Conservation (phyloP, 2,113 vertebrate genomes). For the Cinclus mexicanus region DNA sequence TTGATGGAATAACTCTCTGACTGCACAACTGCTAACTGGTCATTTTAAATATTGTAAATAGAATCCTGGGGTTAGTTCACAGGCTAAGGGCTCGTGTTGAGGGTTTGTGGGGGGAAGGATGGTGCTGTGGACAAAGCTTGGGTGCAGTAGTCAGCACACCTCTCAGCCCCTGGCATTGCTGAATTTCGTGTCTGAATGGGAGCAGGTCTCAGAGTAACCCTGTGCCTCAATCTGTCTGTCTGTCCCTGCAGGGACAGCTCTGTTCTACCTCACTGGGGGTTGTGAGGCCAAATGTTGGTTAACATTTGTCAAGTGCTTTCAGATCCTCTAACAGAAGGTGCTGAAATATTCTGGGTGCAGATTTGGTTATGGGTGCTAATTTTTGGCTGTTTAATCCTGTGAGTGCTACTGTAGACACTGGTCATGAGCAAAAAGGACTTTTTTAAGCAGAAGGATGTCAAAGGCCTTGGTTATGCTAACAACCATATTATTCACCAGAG, state of each 20-base stretch:
- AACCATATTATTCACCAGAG: not conserved
- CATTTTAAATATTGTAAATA: not conserved
- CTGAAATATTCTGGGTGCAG: constrained; percentile 34
- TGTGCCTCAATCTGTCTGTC: constrained; percentile 66
- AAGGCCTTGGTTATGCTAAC: not conserved
- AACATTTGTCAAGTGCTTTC: constrained; percentile 43
- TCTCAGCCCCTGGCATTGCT: constrained; percentile 14
- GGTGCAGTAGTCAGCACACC: not conserved
- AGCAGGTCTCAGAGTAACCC: constrained; percentile 69
- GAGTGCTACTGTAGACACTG: not conserved
- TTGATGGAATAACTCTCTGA: not conserved
- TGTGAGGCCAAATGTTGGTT: constrained; percentile 52
- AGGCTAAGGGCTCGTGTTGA: not conserved
- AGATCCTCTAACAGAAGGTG: constrained; percentile 53
- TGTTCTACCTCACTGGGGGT: constrained; percentile 68
- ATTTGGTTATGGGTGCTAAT: constrained; percentile 39
- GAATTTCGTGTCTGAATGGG: constrained; percentile 32
- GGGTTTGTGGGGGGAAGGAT: not conserved
- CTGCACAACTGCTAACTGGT: not conserved
- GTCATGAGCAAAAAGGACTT: not conserved
- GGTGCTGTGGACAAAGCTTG: not conserved
- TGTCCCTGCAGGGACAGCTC: constrained; percentile 44
- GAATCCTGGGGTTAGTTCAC: not conserved
- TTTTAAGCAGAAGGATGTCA: not conserved
- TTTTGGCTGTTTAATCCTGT: constrained; percentile 4